Percentiles rank a stretch among this genome's conserved stretches.
Evolutionary conservation across 2,888 invertebrate species (phyloP).

Genomic region (Pseudococcus jackbeardsleyi): DNA sequence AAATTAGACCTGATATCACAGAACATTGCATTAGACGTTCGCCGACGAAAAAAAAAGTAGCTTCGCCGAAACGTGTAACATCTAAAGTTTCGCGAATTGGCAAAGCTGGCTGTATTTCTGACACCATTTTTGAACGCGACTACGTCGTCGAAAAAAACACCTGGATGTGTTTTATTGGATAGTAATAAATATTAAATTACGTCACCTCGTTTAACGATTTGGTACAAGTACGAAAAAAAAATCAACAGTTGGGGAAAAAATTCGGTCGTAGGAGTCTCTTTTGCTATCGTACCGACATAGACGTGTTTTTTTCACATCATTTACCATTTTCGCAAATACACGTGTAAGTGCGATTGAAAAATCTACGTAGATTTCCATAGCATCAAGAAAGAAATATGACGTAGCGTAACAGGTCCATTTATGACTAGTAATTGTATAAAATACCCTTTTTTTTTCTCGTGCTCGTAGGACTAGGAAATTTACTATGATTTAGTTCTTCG

Average conservation of each 20-base stretch:
- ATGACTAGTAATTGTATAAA: conserved; percentile 31
- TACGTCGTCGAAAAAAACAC: not conserved
- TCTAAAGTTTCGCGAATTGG: too few species aligned
- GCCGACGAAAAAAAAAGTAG: too few species aligned
- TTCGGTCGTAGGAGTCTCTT: not conserved
- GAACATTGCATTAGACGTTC: too few species aligned
- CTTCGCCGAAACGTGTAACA: too few species aligned
- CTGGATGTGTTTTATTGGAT: not conserved
- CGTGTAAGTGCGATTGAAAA: not conserved
- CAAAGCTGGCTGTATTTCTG: not conserved
- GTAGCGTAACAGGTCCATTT: conserved; percentile 27
- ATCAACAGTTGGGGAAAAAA: conserved; percentile 31
- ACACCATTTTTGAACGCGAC: not conserved
- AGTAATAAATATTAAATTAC: conserved; percentile 18
- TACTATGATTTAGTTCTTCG: not conserved
- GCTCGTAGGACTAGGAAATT: not conserved
- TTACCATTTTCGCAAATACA: conserved; percentile 27
- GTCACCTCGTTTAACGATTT: conserved; percentile 32
- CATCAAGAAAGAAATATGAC: not conserved
- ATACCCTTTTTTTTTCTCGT: not conserved
- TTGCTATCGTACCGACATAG: not conserved
- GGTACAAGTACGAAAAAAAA: not conserved
- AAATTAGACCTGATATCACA: too few species aligned
- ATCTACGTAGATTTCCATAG: conserved; percentile 1
- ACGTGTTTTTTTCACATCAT: conserved; percentile 34